These are phyloP conservation scores for Drosophila suboccidentalis DNA, from an alignment of 2,888 invertebrate species.

Conservation along the genomic window DNA sequence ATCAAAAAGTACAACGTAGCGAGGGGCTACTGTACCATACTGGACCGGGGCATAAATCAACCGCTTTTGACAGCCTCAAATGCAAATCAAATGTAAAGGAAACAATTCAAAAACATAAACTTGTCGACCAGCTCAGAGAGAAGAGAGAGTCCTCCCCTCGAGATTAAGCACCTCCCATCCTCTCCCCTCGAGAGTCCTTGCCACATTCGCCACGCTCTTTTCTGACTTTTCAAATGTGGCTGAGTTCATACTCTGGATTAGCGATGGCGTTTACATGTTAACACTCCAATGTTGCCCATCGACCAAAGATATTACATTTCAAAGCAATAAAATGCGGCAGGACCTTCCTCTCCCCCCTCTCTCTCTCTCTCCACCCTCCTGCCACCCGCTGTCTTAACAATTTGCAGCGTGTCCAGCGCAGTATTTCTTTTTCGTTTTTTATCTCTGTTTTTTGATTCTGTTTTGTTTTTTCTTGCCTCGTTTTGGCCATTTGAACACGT, in stretches of 20 bases:
- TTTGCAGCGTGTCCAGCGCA: conserved; percentile 52
- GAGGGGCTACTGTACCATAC: conserved; percentile 21
- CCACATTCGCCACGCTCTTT: conserved; percentile 33
- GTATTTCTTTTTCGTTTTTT: conserved; percentile 23
- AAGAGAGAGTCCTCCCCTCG: conserved; percentile 3
- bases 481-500: conserved; percentile 51
- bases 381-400: conserved; percentile 16
- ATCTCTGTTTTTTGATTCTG: conserved; percentile 16
- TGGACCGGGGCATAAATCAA: conserved; percentile 57
- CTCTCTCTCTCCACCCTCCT: not conserved
- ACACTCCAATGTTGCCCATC: conserved; percentile 25
- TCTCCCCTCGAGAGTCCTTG: conserved; percentile 10
- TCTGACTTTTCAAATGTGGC: conserved; percentile 40
- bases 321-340: conserved; percentile 68
- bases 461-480: not conserved
- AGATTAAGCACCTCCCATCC: not conserved
- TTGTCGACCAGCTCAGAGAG: conserved; percentile 40
- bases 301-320: conserved; percentile 66
- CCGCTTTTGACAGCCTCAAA: conserved; percentile 66
- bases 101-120: conserved; percentile 60
- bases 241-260: conserved; percentile 32
- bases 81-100: conserved; percentile 66
- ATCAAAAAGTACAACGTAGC: conserved; percentile 29
- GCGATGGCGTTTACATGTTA: conserved; percentile 57
- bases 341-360: not conserved